Evolutionary conservation across 1,140 invertebrate species (phyloP).

Genomic region (Sycobia sp.): DNA sequence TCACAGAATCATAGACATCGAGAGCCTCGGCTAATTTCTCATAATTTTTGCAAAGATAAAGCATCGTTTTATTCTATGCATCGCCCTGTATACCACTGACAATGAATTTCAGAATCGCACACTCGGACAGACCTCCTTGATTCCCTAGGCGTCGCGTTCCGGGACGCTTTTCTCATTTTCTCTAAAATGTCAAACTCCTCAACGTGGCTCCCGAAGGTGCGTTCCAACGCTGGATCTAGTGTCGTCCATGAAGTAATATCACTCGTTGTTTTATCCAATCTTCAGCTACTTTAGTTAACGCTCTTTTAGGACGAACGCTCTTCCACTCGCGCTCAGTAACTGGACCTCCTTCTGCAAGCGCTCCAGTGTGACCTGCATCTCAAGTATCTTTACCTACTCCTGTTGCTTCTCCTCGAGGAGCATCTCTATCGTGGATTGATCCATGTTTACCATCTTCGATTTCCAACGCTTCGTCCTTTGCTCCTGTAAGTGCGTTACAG

Average conservation of each 20-base stretch:
- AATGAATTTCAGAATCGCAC: too few relatives aligned
- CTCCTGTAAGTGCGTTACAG: neutral
- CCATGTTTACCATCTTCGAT: neutral
- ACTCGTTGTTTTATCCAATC: neutral
- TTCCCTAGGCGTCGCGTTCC: neutral
- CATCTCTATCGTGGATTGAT: neutral
- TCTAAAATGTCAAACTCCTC: neutral
- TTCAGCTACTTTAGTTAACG: neutral
- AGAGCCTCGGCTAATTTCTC: neutral
- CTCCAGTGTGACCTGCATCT: neutral
- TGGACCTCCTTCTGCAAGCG: neutral
- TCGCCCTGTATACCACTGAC: neutral
- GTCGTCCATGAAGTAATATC: neutral
- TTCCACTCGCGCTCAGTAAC: neutral
- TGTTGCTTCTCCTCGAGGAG: neutral
- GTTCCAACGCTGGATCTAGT: neutral
- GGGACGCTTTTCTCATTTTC: neutral
- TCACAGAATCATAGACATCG: too few relatives aligned
- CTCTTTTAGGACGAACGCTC: neutral
- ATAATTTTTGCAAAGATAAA: too few relatives aligned
- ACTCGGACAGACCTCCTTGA: neutral
- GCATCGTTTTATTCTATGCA: neutral
- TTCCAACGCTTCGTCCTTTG: neutral
- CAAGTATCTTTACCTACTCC: neutral
- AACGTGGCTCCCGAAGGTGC: neutral